phyloP scores from a whole-genome alignment of 2,888 invertebrate species.

The Drosophila siamana region DNA sequence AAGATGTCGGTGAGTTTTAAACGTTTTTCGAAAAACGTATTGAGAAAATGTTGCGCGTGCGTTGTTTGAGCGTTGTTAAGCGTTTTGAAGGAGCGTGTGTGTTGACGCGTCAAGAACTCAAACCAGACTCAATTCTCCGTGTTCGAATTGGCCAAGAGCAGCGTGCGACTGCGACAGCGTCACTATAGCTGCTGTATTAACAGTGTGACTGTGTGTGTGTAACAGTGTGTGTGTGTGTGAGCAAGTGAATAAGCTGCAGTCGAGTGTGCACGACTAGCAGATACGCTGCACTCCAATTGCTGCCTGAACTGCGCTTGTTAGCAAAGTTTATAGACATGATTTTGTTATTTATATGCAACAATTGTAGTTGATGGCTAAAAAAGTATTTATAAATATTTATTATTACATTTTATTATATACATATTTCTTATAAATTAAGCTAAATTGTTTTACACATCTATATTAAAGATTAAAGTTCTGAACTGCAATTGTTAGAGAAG shows the following conservation, averaged over 20 bases:
- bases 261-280: neutral
- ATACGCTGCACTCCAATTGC: constrained; percentile 11
- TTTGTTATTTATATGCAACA: no score
- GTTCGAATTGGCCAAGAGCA: constrained; percentile 70
- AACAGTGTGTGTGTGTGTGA: constrained; percentile 14
- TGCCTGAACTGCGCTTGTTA: no score
- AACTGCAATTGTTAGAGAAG: no score
- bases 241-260: no score
- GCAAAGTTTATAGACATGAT: no score
- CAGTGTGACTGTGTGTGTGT: constrained; percentile 1
- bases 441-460: no score
- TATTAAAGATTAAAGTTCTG: no score
- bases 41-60: constrained; percentile 22
- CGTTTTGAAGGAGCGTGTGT: constrained; percentile 64
- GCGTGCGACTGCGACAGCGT: constrained; percentile 40
- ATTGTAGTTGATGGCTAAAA: no score
- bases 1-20: neutral
- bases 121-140: constrained; percentile 73
- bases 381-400: no score
- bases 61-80: neutral
- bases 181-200: constrained; percentile 4
- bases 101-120: constrained; percentile 79
- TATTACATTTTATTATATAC: no score
- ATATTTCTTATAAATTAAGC: no score
- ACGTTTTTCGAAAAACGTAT: constrained; percentile 20